Conservation (phyloP, 2,797 vertebrate genomes). For the Anguilla anguilla region DNA sequence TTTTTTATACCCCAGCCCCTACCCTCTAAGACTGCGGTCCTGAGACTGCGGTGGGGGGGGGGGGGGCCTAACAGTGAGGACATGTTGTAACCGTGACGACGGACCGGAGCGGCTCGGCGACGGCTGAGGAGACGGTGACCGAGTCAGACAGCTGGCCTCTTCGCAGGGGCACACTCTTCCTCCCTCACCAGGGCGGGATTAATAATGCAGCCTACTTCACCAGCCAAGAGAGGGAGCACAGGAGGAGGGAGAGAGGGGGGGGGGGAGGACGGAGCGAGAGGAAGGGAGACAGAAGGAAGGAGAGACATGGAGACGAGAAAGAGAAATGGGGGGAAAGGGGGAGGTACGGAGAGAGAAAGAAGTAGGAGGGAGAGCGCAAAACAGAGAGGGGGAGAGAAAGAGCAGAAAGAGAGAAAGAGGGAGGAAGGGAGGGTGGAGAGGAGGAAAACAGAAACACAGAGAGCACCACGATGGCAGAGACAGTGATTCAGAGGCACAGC, state of each 20-base stretch:
- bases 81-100: neutral
- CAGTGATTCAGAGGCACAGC: neutral
- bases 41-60: neutral
- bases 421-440: neutral
- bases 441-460: neutral
- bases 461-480: neutral
- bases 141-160: conserved; percentile 34
- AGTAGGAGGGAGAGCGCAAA: neutral
- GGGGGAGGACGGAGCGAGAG: neutral
- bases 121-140: neutral
- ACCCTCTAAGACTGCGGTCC: neutral
- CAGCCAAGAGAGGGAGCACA: conserved; percentile 15
- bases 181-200: conserved; percentile 23
- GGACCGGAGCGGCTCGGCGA: neutral
- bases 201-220: conserved; percentile 49
- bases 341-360: neutral
- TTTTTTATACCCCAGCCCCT: neutral
- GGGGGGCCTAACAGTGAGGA: neutral
- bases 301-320: conserved; percentile 2
- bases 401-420: neutral
- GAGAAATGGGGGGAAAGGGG: conserved; percentile 32
- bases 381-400: neutral
- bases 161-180: conserved; percentile 21
- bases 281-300: neutral
- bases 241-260: neutral